Evolutionary conservation across 2,113 vertebrate species (phyloP).

Genomic region (Megalops atlanticus): DNA sequence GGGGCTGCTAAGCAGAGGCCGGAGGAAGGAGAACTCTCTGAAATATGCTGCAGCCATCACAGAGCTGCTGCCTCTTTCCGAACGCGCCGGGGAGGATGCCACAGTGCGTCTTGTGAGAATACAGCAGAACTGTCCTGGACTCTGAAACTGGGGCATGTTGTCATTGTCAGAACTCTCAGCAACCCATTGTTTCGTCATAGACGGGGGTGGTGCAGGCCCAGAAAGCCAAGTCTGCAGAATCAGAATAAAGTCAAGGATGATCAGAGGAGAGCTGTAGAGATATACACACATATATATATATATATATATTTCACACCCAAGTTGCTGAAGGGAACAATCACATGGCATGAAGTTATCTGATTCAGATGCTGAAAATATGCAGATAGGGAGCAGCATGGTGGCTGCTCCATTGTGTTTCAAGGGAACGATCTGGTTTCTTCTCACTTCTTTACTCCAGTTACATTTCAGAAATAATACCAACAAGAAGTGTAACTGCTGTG

Average conservation of each 20-base stretch:
- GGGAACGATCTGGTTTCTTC: background rate
- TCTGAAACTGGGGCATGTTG: background rate
- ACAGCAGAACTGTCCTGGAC: background rate
- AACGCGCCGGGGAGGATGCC: background rate
- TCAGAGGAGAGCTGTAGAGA: background rate
- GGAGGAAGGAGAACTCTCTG: background rate
- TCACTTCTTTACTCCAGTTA: background rate
- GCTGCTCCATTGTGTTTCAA: background rate
- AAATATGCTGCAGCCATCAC: background rate
- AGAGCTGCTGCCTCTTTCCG: background rate
- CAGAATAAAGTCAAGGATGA: background rate
- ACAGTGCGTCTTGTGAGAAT: too few relatives aligned
- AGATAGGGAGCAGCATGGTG: background rate
- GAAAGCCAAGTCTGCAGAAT: background rate
- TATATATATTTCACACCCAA: background rate
- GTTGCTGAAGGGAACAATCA: background rate
- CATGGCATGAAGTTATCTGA: conserved; percentile 11
- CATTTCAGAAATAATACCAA: background rate
- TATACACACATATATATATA: background rate
- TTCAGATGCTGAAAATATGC: background rate
- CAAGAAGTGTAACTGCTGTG: background rate
- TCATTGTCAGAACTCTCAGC: background rate
- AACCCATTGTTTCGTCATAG: background rate
- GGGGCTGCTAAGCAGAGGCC: conserved; percentile 25
- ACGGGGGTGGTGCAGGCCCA: background rate